Conservation (phyloP, 23 tunicate genomes). For the Oikopleura albicans region DNA sequence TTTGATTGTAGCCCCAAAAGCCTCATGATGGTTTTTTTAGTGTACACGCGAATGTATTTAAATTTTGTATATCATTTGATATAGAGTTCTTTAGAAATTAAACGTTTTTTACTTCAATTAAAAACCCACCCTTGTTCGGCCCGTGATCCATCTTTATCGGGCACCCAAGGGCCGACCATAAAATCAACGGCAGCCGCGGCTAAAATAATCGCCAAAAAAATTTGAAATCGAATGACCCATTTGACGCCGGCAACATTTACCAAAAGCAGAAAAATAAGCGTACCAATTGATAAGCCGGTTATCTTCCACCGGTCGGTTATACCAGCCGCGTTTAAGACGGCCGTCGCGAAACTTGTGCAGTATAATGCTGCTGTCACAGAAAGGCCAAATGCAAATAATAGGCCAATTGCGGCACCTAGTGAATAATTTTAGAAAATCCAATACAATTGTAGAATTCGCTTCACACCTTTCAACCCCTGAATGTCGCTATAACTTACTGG, state of each 20-base stretch:
- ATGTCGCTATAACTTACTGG: too few species aligned
- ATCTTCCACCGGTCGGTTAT: neutral
- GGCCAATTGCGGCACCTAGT: neutral
- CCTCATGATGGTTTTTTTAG: neutral
- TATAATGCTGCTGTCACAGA: neutral
- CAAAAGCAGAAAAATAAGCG: neutral
- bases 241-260: neutral
- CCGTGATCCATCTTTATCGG: neutral
- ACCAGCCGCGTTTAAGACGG: neutral
- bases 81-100: too few species aligned
- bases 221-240: constrained; percentile 5
- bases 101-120: too few species aligned
- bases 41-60: too few species aligned
- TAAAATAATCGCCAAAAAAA: neutral
- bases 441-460: too few species aligned
- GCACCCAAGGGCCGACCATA: neutral
- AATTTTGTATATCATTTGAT: too few species aligned
- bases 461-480: too few species aligned
- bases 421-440: too few species aligned
- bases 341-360: neutral
- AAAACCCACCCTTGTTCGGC: too few species aligned
- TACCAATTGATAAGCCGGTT: neutral
- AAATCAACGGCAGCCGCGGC: neutral
- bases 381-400: neutral
- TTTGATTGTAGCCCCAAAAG: neutral